These are phyloP conservation scores for Apotomis capreana DNA, from an alignment of 2,888 invertebrate genomes.

Conservation along the genomic window DNA sequence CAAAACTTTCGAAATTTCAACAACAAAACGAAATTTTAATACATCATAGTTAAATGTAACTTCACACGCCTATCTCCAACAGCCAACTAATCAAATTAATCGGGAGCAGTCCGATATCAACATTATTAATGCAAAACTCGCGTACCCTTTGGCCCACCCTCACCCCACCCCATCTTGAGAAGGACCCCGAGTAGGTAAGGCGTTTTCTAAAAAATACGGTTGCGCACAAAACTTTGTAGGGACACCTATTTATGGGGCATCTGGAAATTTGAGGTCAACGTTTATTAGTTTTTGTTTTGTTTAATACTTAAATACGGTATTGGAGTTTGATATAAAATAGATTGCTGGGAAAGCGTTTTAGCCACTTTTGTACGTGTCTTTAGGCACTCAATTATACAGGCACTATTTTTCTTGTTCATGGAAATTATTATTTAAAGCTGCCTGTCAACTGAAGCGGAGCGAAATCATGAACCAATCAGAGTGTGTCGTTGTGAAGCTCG, in stretches of 20 bases:
- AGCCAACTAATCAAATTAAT: constrained; percentile 81
- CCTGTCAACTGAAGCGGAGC: too few species aligned
- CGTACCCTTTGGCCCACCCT: constrained; percentile 56
- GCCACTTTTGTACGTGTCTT: not conserved
- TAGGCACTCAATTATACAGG: too few species aligned
- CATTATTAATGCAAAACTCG: constrained; percentile 82
- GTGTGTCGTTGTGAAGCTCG: too few species aligned
- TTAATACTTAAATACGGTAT: constrained; percentile 5
- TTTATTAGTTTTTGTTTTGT: constrained; percentile 23
- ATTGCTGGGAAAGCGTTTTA: not conserved
- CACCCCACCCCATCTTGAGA: constrained; percentile 57
- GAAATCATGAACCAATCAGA: too few species aligned
- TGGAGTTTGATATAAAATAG: not conserved
- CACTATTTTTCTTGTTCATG: too few species aligned
- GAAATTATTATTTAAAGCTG: too few species aligned
- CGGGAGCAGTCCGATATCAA: constrained; percentile 77
- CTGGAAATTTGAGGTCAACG: constrained; percentile 18
- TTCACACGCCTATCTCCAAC: constrained; percentile 56
- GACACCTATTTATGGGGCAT: constrained; percentile 35
- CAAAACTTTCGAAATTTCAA: too few species aligned
- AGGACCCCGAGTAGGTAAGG: constrained; percentile 51
- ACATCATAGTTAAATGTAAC: constrained; percentile 1
- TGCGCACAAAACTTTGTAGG: constrained; percentile 46
- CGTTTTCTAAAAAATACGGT: constrained; percentile 53
- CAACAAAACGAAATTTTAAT: too few species aligned